These are phyloP conservation scores for Phoeniculus purpureus DNA, from an alignment of 2,797 vertebrate species.

Conservation along the genomic window DNA sequence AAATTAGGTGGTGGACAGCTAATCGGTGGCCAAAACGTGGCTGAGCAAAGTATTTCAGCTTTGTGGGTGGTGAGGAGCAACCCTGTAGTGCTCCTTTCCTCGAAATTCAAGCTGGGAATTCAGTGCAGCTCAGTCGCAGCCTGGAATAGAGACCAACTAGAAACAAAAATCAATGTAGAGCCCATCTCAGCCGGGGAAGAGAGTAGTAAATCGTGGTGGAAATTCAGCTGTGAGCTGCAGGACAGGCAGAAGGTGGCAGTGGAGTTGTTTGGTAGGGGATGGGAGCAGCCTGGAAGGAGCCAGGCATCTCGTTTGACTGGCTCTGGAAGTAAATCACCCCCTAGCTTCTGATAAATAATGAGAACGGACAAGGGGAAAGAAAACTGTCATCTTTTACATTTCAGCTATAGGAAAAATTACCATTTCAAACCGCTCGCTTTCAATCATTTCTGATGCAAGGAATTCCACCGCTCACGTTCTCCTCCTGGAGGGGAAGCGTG, in stretches of 20 bases:
- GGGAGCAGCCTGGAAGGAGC: neutral
- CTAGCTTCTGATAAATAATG: constrained; percentile 16
- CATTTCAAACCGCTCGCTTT: constrained; percentile 56
- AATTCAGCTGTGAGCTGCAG: neutral
- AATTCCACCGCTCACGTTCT: neutral
- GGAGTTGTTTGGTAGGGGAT: neutral
- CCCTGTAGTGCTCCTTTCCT: neutral
- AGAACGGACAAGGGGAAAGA: constrained; percentile 26
- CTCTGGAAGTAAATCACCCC: neutral
- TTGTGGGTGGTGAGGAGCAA: neutral
- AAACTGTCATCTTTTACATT: constrained; percentile 30
- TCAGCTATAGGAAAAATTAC: constrained; percentile 39
- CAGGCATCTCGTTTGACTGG: neutral
- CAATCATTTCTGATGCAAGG: neutral
- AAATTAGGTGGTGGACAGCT: neutral
- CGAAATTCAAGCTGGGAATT: neutral
- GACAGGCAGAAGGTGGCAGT: constrained; percentile 56
- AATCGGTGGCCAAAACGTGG: neutral
- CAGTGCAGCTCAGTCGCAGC: rapidly evolving
- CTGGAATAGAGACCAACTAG: neutral
- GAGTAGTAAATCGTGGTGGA: neutral
- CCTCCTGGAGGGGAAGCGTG: constrained; percentile 19
- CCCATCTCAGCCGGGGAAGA: no score
- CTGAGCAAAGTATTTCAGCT: neutral
- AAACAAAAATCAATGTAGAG: neutral